Evolutionary conservation across 1,140 invertebrate genomes (phyloP), one percentile per base, ranked within the genome.

Genomic region (Phthorimaea operculella): DNA sequence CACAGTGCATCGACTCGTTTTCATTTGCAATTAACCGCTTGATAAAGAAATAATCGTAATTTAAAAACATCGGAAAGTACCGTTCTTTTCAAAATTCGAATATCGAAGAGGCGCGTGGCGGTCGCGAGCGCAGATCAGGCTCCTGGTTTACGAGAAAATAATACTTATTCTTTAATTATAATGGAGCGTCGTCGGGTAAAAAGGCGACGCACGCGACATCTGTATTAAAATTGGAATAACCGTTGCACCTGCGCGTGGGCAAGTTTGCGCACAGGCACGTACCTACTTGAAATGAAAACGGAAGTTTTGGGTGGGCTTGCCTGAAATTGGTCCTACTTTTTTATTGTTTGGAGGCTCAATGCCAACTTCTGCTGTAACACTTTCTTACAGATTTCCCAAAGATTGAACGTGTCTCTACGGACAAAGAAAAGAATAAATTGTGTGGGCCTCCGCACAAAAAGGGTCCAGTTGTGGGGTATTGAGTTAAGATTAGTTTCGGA

Each of bases 161-260:
- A 78, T 79, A 28, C 21, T 28, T 28, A 79, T 77, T 74, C 74
- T 78, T 82, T 79, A 82, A 81, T 84, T 80, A 79, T 79, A 81
- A 79, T 73, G 72, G 70, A 74, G 73, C 70, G 67, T 73, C 64
- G 68, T 67, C 60, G 71, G 63, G 70, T 78, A 80, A 80, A 81
- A 77, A 82, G 66, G 76, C 72, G 68, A 63, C 68, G 70, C 79
- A 79, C 77, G 74, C 76, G 79, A 82, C 81, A 80, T 74, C 76
- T 84, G 77, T 84, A 82, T 84, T 79, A 79, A 81, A 81, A 68
- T 81, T 79, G 72, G 68, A 79, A 76, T 70, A 75, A 73, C 63
- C 54, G 63, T 68, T 74, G 78, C 80, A 83, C 74, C 76, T 81
- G 80, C 79, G 53, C 55, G 50, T 57, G 59, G 59, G 55, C 68